Percentiles rank a stretch among this genome's conserved stretches.
Evolutionary conservation across 2,888 invertebrate genomes (phyloP).

Genomic region (Meiosimyza decipiens): DNA sequence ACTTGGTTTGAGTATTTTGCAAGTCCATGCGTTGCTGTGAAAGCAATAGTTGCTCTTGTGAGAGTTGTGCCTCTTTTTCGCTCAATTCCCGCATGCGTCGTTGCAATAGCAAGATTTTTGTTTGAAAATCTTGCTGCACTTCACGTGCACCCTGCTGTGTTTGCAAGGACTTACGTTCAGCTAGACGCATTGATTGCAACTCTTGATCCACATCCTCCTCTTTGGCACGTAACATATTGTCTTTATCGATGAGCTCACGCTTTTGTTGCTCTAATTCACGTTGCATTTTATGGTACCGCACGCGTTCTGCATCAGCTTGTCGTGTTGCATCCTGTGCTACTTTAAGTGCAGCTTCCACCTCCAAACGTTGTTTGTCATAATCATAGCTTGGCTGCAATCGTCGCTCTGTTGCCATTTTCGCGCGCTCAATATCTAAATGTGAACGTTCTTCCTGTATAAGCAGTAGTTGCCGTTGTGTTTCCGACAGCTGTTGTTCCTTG

Average conservation of each 20-base stretch:
- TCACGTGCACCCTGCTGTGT: constrained; percentile 54
- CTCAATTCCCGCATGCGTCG: constrained; percentile 58
- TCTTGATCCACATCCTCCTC: constrained; percentile 62
- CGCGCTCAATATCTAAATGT: constrained; percentile 56
- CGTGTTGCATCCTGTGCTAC: constrained; percentile 64
- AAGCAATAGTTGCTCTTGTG: constrained; percentile 61
- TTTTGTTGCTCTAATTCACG: constrained; percentile 62
- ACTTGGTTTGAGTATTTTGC: constrained; percentile 55
- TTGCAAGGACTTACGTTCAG: constrained; percentile 56
- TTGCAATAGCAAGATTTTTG: constrained; percentile 59
- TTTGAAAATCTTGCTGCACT: constrained; percentile 58
- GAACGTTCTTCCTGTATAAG: constrained; percentile 62
- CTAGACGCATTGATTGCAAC: constrained; percentile 55
- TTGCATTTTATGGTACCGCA: constrained; percentile 60
- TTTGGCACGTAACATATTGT: constrained; percentile 55
- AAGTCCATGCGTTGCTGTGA: constrained; percentile 63
- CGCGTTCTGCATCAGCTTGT: constrained; percentile 63
- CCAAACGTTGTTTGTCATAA: constrained; percentile 55
- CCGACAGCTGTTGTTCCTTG: constrained; percentile 59
- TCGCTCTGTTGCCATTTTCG: constrained; percentile 59
- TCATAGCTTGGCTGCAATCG: constrained; percentile 52
- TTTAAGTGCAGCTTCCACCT: constrained; percentile 62
- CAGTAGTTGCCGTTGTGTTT: constrained; percentile 55
- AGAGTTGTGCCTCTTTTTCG: constrained; percentile 63
- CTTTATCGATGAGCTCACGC: constrained; percentile 59